Evolutionary conservation across 2,888 invertebrate genomes (phyloP).

Genomic region (Catocala nupta): DNA sequence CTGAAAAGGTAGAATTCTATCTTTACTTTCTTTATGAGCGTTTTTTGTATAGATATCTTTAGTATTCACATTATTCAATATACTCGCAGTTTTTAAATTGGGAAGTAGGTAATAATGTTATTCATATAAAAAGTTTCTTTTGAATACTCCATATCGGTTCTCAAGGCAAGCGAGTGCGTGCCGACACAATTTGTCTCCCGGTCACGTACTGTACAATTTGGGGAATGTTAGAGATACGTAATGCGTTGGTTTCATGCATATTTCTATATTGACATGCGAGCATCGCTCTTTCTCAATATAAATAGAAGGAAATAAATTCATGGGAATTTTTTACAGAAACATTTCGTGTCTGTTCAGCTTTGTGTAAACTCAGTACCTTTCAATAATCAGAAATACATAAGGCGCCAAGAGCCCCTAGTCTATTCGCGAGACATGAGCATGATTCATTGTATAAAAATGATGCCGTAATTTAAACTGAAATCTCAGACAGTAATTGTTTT

Average conservation of each 20-base stretch:
- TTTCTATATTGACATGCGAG: slow-evolving; percentile 62
- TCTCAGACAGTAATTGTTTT: slow-evolving; percentile 53
- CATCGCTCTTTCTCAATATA: slow-evolving; percentile 43
- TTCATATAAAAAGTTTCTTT: slow-evolving; percentile 56
- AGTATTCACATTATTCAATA: slow-evolving; percentile 20
- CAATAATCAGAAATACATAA: too few species aligned
- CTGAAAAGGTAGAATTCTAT: slow-evolving; percentile 39
- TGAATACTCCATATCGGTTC: slow-evolving; percentile 65
- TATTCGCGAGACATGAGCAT: background rate
- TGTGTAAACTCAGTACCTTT: too few species aligned
- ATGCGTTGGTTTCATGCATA: slow-evolving; percentile 68
- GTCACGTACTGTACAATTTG: slow-evolving; percentile 71
- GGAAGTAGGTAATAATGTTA: slow-evolving; percentile 33
- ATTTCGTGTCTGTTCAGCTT: slow-evolving; percentile 17
- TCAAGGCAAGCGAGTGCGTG: slow-evolving; percentile 60
- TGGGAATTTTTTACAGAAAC: slow-evolving; percentile 10
- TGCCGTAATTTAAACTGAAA: slow-evolving; percentile 47
- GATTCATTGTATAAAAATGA: slow-evolving; percentile 23
- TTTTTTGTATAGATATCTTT: slow-evolving; percentile 28
- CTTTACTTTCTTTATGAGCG: slow-evolving; percentile 35
- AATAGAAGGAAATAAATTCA: slow-evolving; percentile 20
- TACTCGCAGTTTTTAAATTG: slow-evolving; percentile 28
- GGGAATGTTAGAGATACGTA: slow-evolving; percentile 69
- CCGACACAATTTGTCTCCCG: slow-evolving; percentile 68
- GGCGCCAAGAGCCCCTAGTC: background rate